These are phyloP conservation scores for Ypsolopha sequella DNA, from an alignment of 2,888 invertebrate species.

Conservation along the genomic window DNA sequence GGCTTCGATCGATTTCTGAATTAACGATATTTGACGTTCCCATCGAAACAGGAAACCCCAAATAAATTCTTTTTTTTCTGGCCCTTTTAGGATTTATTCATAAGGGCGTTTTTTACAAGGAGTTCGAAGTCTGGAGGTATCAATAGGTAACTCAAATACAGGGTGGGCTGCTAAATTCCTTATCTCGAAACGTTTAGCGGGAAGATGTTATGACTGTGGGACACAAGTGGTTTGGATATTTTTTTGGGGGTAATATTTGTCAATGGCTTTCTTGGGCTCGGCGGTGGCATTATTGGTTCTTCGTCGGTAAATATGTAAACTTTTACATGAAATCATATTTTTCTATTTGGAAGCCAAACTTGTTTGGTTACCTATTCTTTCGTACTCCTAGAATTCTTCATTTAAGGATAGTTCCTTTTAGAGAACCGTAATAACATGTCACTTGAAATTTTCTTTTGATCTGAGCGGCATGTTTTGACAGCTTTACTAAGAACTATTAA, in stretches of 20 bases:
- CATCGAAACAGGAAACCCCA: constrained; percentile 8
- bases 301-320: not conserved
- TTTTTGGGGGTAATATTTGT: not conserved
- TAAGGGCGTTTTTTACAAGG: constrained; percentile 1
- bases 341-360: too few relatives aligned
- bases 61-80: constrained; percentile 1
- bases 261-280: not conserved
- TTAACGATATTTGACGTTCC: constrained; percentile 11
- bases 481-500: constrained; percentile 4
- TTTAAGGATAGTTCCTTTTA: not conserved
- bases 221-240: constrained; percentile 7
- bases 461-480: constrained; percentile 1
- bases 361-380: too few relatives aligned
- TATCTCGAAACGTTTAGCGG: constrained; percentile 53
- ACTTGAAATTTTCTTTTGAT: not conserved
- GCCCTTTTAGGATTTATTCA: too few relatives aligned
- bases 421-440: not conserved
- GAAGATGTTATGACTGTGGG: constrained; percentile 26
- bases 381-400: not conserved
- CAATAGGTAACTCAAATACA: constrained; percentile 26
- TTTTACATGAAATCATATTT: not conserved
- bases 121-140: not conserved
- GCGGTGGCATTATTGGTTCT: constrained; percentile 3
- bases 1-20: constrained; percentile 2
- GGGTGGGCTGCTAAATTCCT: constrained; percentile 61